Base-by-base conservation (phyloP, 2,888 invertebrate genomes). In the Metalampra italica region DNA sequence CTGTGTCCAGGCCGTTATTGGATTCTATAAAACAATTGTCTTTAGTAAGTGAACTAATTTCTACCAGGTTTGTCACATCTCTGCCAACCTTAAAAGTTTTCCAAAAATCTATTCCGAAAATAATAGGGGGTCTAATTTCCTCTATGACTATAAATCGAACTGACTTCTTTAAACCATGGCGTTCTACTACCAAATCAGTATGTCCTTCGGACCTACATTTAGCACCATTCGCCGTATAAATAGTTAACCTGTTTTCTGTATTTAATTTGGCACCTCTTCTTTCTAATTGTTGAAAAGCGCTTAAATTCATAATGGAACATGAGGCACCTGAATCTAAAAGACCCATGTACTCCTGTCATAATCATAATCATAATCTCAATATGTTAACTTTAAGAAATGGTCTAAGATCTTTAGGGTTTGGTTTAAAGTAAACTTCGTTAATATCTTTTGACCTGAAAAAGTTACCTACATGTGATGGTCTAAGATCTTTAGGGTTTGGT, bases 51-150 rank as follows among this genome's bases (percentile, higher is more conserved):
- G 30, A 30, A 7, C 7, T 30, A 7, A 30, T 30, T 30, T 30
- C 30, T 30, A 8, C 30, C 30, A 30, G 8, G 8, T 8, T 30
- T 7, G 30, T 5, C 5, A 29, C n/a, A 2, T 12, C 3, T 0
- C 9, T 29, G 2, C n/a, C 9, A 14, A 60, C 9, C 0, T 53
- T 43, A 50, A 55, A 59, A 9, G 41, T 14, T 1, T 32, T 12
- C 54, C 55, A 59, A 42, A 60, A 60, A 42, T 57, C 57, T 4
- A 60, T 51, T 8, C 59, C 59, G n/a, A 57, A 30, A 8, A 60
- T 54, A 11, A 57, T 43, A 11, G 15, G 1, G n/a, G 37, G 29
- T 7, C 52, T n/a, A 8, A 60, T 48, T 29, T 49, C 42, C 0
- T 57, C 56, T 15, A 60, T 30, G 1, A 57, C 49, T 30, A 53